Base-by-base conservation (phyloP, 2,888 invertebrate genomes). In the Rhabditoides inermis region DNA sequence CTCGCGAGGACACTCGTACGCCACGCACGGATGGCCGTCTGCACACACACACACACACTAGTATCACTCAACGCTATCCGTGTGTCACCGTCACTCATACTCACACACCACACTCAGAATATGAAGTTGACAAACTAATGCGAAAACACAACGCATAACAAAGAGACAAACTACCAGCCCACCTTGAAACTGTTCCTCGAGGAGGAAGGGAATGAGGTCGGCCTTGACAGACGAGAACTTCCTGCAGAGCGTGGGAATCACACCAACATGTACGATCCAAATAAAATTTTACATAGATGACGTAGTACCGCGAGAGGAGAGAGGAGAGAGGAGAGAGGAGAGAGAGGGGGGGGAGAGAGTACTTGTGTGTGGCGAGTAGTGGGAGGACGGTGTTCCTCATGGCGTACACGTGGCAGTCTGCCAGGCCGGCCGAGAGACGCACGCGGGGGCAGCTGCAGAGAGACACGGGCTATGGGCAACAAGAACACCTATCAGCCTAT, bases 321-420 rank as follows among this genome's bases (percentile, higher is more conserved):
- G n/a, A n/a, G n/a, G n/a, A n/a, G n/a, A n/a, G n/a, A n/a, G n/a
- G n/a, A n/a, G n/a, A n/a, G n/a, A n/a, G n/a, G n/a, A n/a, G n/a
- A n/a, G n/a, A n/a, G n/a, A n/a, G n/a, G n/a, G n/a, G n/a, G n/a
- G n/a, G n/a, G n/a, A n/a, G n/a, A n/a, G n/a, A n/a, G n/a, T 18
- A 45, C 37, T 54, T 50, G 23, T 42, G 22, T 26, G 44, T 39
- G 37, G 32, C 35, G 20, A 60, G 47, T 5, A 51, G 27, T 6
- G 48, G 49, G 10, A 64, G 35, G 15, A 50, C 49, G 10, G 51
- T 54, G 28, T 60, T 47, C 10, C 58, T 42, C 42, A 73, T 51
- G 1, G 66, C 47, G 44, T 73, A 73, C 6, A 75, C 60, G 51
- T 73, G 73, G 45, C 70, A 66, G 51, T 73, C 75, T 28, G 61